A percentile compares a stretch with the other conserved stretches of the same genome.
Conservation (phyloP, 2,888 invertebrate species). For the Eristalinus sepulchralis region DNA sequence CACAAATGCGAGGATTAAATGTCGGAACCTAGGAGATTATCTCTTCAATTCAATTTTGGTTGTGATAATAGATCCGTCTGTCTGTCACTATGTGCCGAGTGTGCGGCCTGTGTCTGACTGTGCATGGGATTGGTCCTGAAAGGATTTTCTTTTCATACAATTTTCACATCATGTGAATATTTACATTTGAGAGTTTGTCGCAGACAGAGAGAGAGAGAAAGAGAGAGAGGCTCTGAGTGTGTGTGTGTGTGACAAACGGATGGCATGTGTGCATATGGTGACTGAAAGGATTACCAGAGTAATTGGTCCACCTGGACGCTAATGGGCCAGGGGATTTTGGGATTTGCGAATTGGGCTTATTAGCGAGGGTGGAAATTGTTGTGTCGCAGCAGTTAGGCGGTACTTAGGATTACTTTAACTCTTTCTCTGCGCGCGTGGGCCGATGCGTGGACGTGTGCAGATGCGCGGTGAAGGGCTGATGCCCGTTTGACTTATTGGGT, state of each 20-base stretch:
- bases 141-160: conserved; percentile 50
- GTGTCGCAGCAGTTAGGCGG: conserved; percentile 8
- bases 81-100: not conserved
- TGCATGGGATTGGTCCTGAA: conserved; percentile 13
- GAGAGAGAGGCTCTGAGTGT: not conserved
- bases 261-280: conserved; percentile 16
- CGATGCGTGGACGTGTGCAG: not conserved
- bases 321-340: conserved; percentile 62
- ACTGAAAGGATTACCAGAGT: conserved; percentile 61
- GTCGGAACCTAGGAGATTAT: conserved; percentile 61
- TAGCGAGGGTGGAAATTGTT: conserved; percentile 30
- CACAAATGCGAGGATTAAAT: conserved; percentile 66
- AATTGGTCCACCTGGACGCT: conserved; percentile 69
- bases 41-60: conserved; percentile 67
- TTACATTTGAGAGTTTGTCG: conserved; percentile 46
- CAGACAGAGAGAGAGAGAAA: not conserved
- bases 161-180: conserved; percentile 47
- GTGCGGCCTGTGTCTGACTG: not conserved
- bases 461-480: too few relatives aligned
- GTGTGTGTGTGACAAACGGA: not conserved
- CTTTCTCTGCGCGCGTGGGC: not conserved
- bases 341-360: conserved; percentile 53
- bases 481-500: too few relatives aligned
- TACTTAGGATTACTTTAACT: not conserved
- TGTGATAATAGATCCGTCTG: conserved; percentile 60